phyloP scores from a whole-genome alignment of 2,888 invertebrate genomes.

The Eumerus sabulonum region DNA sequence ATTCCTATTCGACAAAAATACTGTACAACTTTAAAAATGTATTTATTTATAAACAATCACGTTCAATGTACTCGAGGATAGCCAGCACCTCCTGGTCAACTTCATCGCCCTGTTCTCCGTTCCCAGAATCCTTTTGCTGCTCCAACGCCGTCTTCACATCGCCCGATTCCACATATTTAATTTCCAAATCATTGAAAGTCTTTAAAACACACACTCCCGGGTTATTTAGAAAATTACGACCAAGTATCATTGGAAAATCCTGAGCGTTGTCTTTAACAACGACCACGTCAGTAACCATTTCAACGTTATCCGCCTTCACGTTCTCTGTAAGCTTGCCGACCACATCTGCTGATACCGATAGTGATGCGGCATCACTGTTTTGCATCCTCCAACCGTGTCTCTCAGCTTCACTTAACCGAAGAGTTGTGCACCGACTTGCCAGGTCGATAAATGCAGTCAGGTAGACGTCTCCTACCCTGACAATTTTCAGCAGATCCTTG shows the following conservation, averaged over 20 bases:
- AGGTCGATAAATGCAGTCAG: conserved; percentile 29
- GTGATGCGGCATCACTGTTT: not conserved
- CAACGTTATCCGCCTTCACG: conserved; percentile 16
- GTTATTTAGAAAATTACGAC: conserved; percentile 34
- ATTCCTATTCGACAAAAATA: too few relatives aligned
- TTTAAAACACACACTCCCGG: conserved; percentile 25
- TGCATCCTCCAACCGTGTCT: conserved; percentile 19
- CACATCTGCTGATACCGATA: not conserved
- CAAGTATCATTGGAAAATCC: conserved; percentile 28
- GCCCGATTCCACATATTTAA: conserved; percentile 5
- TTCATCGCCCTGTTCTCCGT: not conserved
- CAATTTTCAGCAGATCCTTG: conserved; percentile 16
- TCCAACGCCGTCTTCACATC: not conserved
- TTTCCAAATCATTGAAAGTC: conserved; percentile 5
- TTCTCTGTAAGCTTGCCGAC: conserved; percentile 3
- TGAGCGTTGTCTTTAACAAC: conserved; percentile 27
- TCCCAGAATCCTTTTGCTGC: not conserved
- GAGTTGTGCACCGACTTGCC: conserved; percentile 24
- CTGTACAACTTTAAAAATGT: too few relatives aligned
- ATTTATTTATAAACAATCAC: conserved; percentile 26
- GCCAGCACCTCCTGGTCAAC: conserved; percentile 17
- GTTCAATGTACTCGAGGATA: conserved; percentile 23
- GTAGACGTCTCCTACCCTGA: not conserved
- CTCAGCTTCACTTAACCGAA: conserved; percentile 12
- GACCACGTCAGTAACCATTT: conserved; percentile 20